Evolutionary conservation across 2,888 invertebrate genomes (phyloP).

Genomic region (Mythimna impura): DNA sequence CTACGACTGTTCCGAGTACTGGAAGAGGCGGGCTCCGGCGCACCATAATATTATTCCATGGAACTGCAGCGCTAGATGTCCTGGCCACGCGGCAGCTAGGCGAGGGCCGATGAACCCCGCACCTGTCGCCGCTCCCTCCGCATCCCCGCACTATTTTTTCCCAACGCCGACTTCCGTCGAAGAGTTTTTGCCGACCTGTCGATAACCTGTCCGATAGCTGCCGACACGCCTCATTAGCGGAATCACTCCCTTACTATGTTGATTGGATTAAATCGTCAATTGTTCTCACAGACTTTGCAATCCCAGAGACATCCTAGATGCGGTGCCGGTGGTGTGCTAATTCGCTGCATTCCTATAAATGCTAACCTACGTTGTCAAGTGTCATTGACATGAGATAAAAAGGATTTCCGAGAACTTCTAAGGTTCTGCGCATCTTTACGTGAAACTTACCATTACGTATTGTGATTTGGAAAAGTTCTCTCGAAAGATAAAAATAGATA

Average conservation of each 20-base stretch:
- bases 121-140: slow-evolving; percentile 83
- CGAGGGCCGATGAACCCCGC: slow-evolving; percentile 86
- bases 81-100: slow-evolving; percentile 70
- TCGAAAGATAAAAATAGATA: background rate
- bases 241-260: slow-evolving; percentile 76
- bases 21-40: slow-evolving; percentile 68
- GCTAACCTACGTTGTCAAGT: slow-evolving; percentile 65
- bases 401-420: slow-evolving; percentile 67
- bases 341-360: slow-evolving; percentile 75
- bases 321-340: no score
- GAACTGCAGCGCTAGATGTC: slow-evolving; percentile 75
- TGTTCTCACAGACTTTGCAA: slow-evolving; percentile 67
- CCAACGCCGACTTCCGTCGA: slow-evolving; percentile 84
- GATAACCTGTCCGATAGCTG: slow-evolving; percentile 86
- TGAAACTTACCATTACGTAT: slow-evolving; percentile 6
- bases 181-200: slow-evolving; percentile 85
- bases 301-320: slow-evolving; percentile 62
- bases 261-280: slow-evolving; percentile 77
- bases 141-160: slow-evolving; percentile 86
- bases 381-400: slow-evolving; percentile 76
- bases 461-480: background rate
- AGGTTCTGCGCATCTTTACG: slow-evolving; percentile 55
- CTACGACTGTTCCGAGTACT: slow-evolving; percentile 70
- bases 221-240: slow-evolving; percentile 87
- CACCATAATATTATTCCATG: slow-evolving; percentile 79